A percentile compares a stretch with the other conserved stretches of the same genome.
Conservation (phyloP, 2,797 vertebrate genomes). For the Arctocebus calabarensis region DNA sequence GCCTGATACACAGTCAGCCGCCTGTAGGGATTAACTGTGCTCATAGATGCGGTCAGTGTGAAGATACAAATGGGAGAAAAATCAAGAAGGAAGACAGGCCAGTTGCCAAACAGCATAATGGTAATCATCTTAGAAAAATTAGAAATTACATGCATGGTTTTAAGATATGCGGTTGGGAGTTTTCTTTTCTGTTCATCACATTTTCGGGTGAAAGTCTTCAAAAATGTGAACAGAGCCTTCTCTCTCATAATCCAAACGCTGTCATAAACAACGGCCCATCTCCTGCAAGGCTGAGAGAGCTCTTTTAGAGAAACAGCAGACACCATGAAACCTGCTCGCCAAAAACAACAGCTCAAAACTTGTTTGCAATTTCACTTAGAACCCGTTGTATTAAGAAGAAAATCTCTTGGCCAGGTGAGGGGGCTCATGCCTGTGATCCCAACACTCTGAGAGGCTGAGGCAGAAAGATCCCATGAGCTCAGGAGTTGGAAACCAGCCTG, state of each 20-base stretch:
- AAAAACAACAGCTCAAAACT: conserved; percentile 59
- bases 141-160: neutral
- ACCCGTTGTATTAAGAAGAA: conserved; percentile 34
- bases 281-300: neutral
- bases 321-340: conserved; percentile 60
- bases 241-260: neutral
- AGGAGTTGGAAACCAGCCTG: too few relatives aligned
- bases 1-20: neutral
- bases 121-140: neutral
- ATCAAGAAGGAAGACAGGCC: neutral
- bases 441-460: too few relatives aligned
- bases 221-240: neutral
- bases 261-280: neutral
- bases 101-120: neutral
- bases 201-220: neutral
- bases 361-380: conserved; percentile 64
- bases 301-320: conserved; percentile 64
- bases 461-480: too few relatives aligned
- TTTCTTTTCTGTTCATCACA: neutral
- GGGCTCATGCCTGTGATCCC: too few relatives aligned
- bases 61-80: conserved; percentile 16
- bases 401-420: neutral
- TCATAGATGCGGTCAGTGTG: neutral
- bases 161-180: neutral
- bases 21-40: neutral